A percentile compares a stretch with the other conserved stretches of the same genome.
These are phyloP conservation scores for Augiades crinisus DNA, from an alignment of 2,888 invertebrate species.

Conservation along the genomic window DNA sequence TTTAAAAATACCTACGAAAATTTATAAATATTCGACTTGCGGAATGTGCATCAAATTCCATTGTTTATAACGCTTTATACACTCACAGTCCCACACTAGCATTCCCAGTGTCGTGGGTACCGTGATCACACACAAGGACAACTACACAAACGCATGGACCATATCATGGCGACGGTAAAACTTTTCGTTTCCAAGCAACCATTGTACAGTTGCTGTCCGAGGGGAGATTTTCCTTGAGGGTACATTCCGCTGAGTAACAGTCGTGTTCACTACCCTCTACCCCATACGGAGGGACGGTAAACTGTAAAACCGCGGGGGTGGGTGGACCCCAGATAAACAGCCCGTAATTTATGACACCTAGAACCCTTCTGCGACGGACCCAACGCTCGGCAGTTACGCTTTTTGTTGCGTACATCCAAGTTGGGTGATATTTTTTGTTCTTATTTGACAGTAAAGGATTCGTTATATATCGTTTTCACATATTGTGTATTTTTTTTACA, in stretches of 20 bases:
- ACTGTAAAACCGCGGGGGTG: conserved; percentile 73
- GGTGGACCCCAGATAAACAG: conserved; percentile 72
- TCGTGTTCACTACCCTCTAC: conserved; percentile 43
- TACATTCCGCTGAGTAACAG: conserved; percentile 66
- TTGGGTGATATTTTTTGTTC: neutral
- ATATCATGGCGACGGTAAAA: conserved; percentile 1
- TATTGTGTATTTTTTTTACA: too few species aligned
- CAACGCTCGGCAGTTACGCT: conserved; percentile 27
- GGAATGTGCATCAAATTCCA: too few species aligned
- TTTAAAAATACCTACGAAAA: too few species aligned
- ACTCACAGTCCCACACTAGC: too few species aligned
- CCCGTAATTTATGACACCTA: conserved; percentile 77
- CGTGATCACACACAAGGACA: too few species aligned
- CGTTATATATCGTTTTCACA: too few species aligned
- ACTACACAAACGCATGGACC: neutral
- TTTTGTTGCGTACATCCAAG: conserved; percentile 25
- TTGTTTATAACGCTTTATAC: too few species aligned
- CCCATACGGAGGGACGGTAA: conserved; percentile 67
- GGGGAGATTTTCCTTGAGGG: conserved; percentile 47
- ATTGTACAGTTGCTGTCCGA: conserved; percentile 33
- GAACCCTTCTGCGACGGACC: conserved; percentile 53
- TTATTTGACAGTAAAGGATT: too few species aligned
- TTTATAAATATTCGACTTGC: too few species aligned
- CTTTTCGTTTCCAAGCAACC: conserved; percentile 17
- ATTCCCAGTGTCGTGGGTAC: too few species aligned